A percentile compares a stretch with the other conserved stretches of the same genome.
phyloP scores from a whole-genome alignment of 2,113 vertebrate species.

The Chinchilla lanigera region DNA sequence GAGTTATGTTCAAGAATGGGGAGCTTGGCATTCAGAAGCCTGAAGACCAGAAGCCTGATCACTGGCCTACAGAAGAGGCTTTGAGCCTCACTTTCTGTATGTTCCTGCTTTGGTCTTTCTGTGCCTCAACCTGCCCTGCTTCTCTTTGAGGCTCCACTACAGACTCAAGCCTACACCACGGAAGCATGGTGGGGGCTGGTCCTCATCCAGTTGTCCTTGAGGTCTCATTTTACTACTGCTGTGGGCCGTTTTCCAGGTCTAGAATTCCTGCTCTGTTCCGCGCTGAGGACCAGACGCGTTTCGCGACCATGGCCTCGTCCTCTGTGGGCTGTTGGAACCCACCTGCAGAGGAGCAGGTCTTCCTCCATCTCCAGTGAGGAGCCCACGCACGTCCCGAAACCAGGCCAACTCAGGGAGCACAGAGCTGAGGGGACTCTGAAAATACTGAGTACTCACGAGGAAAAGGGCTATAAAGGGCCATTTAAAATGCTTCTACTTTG shows the following conservation, averaged over 20 bases:
- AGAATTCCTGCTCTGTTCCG: neutral
- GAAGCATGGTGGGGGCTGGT: rapidly evolving
- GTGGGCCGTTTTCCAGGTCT: neutral
- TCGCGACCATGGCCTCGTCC: rapidly evolving
- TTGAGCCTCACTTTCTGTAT: rapidly evolving
- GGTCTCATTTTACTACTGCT: neutral
- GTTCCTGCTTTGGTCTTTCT: neutral
- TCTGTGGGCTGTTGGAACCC: neutral
- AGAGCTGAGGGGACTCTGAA: neutral
- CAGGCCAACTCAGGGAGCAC: neutral
- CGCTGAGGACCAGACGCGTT: neutral
- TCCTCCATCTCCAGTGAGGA: neutral
- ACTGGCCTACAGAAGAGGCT: neutral
- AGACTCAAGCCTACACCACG: neutral
- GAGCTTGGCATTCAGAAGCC: neutral
- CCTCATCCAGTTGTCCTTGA: too few relatives aligned
- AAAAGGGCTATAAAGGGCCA: neutral
- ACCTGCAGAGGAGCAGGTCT: rapidly evolving
- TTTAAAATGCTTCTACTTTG: neutral
- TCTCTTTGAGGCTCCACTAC: rapidly evolving
- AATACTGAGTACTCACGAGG: neutral
- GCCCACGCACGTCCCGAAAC: rapidly evolving
- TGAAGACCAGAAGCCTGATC: too few relatives aligned
- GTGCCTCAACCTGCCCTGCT: neutral
- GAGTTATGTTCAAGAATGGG: neutral